These are phyloP conservation scores for Oxyscelio sp. DNA, from an alignment of 2,888 invertebrate genomes.

Conservation along the genomic window DNA sequence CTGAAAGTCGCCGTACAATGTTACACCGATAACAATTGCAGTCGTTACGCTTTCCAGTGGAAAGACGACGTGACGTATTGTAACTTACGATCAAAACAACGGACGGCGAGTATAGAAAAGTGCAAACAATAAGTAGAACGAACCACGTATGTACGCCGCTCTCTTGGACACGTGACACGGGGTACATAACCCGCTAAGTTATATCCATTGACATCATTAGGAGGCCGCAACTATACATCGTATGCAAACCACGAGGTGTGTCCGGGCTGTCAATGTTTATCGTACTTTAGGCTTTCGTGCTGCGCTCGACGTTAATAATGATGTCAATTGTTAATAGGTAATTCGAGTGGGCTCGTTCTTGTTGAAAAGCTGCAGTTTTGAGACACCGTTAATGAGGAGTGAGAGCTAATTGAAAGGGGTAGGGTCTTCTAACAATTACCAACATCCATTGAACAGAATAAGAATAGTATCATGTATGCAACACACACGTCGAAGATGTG, in stretches of 20 bases:
- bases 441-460: no score
- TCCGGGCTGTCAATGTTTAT: conserved; percentile 28
- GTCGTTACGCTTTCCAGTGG: conserved; percentile 24
- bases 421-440: no score
- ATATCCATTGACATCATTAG: conserved; percentile 64
- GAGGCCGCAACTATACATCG: conserved; percentile 45
- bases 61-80: conserved; percentile 55
- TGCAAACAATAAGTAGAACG: conserved; percentile 82
- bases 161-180: conserved; percentile 66
- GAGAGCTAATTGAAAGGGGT: no score
- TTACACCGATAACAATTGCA: conserved; percentile 57
- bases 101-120: conserved; percentile 63
- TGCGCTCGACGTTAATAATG: conserved; percentile 27
- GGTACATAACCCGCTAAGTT: conserved; percentile 57
- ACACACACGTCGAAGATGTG: no score
- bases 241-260: conserved; percentile 38
- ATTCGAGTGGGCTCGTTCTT: background rate
- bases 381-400: no score
- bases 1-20: conserved; percentile 40
- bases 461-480: no score
- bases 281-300: conserved; percentile 13
- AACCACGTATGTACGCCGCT: conserved; percentile 82
- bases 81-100: conserved; percentile 66
- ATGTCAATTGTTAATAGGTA: conserved; percentile 22
- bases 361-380: no score